phyloP scores from a whole-genome alignment of 1,140 invertebrate genomes.

The Drosophila obscura region DNA sequence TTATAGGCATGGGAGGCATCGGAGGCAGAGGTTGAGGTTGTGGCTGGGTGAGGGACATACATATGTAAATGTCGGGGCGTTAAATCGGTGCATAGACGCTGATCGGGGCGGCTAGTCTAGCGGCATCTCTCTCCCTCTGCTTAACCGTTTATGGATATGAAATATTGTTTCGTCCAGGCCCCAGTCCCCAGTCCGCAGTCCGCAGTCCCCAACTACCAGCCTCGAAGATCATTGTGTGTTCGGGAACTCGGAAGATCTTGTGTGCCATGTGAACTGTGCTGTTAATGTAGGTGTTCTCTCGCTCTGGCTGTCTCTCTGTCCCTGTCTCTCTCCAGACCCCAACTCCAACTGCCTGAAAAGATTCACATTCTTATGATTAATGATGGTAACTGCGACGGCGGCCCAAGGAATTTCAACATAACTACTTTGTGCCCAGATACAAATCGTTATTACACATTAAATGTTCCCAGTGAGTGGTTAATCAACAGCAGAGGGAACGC shows the following conservation, averaged over 20 bases:
- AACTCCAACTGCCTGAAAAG: conserved; percentile 53
- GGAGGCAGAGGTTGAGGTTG: not conserved
- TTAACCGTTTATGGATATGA: conserved; percentile 76
- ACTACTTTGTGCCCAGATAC: conserved; percentile 82
- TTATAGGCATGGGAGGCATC: too few relatives aligned
- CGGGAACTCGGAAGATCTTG: conserved; percentile 60
- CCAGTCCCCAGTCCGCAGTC: not conserved
- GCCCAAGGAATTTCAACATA: conserved; percentile 79
- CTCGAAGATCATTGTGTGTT: conserved; percentile 62
- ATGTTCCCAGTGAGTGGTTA: conserved; percentile 84
- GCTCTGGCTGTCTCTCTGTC: not conserved
- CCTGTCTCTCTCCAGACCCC: not conserved
- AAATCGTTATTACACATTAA: conserved; percentile 84
- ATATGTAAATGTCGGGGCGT: conserved; percentile 82
- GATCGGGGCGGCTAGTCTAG: conserved; percentile 5
- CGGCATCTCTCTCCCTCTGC: conserved; percentile 9
- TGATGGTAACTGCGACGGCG: conserved; percentile 63
- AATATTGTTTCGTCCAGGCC: conserved; percentile 60
- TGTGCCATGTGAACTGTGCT: conserved; percentile 29
- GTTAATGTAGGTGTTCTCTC: conserved; percentile 62
- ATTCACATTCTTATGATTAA: conserved; percentile 83
- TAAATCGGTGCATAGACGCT: conserved; percentile 77
- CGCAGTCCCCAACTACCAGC: too few relatives aligned
- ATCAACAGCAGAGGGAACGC: conserved; percentile 67
- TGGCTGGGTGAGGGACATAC: conserved; percentile 37